Evolutionary conservation across 2,797 vertebrate species (phyloP).

Genomic region (Tenualosa thibaudeaui): DNA sequence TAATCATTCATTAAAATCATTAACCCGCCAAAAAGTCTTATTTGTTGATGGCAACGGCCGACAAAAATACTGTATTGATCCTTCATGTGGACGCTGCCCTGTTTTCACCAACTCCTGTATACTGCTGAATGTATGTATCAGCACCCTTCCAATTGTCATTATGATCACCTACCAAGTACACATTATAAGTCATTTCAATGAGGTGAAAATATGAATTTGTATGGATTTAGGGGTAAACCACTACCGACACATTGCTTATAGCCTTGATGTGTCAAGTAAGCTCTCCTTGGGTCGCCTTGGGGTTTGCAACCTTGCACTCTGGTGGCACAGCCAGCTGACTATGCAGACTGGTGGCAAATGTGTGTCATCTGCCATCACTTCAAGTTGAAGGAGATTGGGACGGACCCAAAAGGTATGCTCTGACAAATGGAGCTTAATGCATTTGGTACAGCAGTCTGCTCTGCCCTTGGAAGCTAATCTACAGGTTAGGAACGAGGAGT

Average conservation of each 20-base stretch:
- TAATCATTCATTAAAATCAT: neutral
- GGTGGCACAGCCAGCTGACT: constrained; percentile 56
- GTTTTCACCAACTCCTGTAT: neutral
- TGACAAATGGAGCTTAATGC: constrained; percentile 26
- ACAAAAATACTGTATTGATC: neutral
- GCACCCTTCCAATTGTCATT: neutral
- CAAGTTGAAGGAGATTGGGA: constrained; percentile 40
- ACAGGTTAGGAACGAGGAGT: neutral
- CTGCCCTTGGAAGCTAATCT: constrained; percentile 12
- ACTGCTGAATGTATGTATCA: neutral
- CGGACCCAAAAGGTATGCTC: constrained; percentile 35
- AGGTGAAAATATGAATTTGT: constrained; percentile 19
- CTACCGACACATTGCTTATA: constrained; percentile 58
- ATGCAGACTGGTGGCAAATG: constrained; percentile 54
- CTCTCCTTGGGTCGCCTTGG: constrained; percentile 46
- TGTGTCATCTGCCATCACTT: constrained; percentile 60
- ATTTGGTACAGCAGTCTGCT: constrained; percentile 14
- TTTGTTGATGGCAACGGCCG: neutral
- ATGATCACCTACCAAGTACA: neutral
- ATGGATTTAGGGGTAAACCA: constrained; percentile 51
- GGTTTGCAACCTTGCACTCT: constrained; percentile 56
- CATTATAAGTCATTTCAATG: constrained; percentile 18
- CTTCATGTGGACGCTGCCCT: neutral
- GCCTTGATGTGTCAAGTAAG: constrained; percentile 57
- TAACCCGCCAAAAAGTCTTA: neutral